Evolutionary conservation across 2,888 invertebrate genomes (phyloP).

Genomic region (Bursaphelenchus okinawaensis): DNA sequence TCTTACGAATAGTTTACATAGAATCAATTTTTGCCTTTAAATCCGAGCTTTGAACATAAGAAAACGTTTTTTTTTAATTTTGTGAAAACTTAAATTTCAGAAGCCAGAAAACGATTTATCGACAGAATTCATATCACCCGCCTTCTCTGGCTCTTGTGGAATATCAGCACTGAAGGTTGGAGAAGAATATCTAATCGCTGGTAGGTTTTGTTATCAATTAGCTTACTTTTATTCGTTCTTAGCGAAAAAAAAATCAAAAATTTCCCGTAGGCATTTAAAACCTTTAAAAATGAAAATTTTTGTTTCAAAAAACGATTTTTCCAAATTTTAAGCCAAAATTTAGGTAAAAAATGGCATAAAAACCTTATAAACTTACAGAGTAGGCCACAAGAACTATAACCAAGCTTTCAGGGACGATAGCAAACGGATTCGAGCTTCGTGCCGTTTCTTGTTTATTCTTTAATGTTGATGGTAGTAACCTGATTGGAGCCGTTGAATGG

Average conservation of each 20-base stretch:
- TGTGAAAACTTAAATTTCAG: slow-evolving; percentile 3
- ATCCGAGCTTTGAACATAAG: background rate
- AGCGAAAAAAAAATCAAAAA: background rate
- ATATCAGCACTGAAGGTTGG: slow-evolving; percentile 18
- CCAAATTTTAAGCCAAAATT: too few relatives aligned
- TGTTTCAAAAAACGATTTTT: background rate
- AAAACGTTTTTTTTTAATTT: background rate
- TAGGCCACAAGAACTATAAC: too few relatives aligned
- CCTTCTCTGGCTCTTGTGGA: slow-evolving; percentile 18
- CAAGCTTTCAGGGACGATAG: slow-evolving; percentile 1
- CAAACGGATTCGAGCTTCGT: slow-evolving; percentile 9
- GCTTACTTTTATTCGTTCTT: background rate
- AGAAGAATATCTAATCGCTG: slow-evolving; percentile 21
- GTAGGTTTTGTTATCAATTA: too few relatives aligned
- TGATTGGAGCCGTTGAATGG: slow-evolving; percentile 5
- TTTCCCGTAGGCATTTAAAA: background rate
- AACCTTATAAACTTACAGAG: background rate
- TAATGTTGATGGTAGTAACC: background rate
- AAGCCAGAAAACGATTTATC: background rate
- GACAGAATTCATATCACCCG: slow-evolving; percentile 17
- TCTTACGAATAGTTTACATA: background rate
- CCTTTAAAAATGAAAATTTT: background rate
- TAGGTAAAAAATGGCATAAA: background rate
- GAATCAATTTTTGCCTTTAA: background rate
- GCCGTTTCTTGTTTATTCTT: slow-evolving; percentile 4